Base-by-base conservation (phyloP, 2,113 vertebrate species). In the Oreocharis arfaki region DNA sequence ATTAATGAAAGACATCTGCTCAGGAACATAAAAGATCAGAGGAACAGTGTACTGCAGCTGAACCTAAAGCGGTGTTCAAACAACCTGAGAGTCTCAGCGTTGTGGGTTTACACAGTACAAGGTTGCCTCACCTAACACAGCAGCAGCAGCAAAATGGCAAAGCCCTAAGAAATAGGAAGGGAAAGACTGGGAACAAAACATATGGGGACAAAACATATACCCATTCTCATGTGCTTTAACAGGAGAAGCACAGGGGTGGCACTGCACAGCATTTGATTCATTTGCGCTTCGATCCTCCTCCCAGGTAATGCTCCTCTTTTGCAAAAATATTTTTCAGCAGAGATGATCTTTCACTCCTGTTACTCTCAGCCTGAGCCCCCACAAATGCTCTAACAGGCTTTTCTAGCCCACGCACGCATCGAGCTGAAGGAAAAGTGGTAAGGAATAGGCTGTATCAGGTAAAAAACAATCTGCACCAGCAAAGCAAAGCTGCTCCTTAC, bases 1-100 rank as follows among this genome's bases (percentile, higher is more conserved):
- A 99, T 99, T 98, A 99, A 99, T 99, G 98, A 98, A 98, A 98
- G 98, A 99, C 99, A 99, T 99, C 99, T 99, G 99, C 98, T 99
- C 97, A 89, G 98, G 98, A 98, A 98, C 95, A 99, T 97, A 98
- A 99, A 99, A 98, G 98, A 99, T 99, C 98, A 99, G 98, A 98
- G 97, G 96, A 98, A 97, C 94, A 96, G 97, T 96, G 94, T 91
- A 94, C 95, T 97, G 97, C 98, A 98, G 98, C 98, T 99, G 98
- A 99, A 98, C 98, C 98, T 98, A 98, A 98, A 98, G 95, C 97
- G n/a, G 98, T 97, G 97, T 98, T 97, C 97, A 98, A 98, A 99
- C 98, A 99, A 98, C 98, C 98, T 97, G 98, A 97, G 98, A 97
- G 96, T 97, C 97, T 97, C 95, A 56, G 93, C 73, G 37, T 57